Base-by-base conservation (phyloP, 2,113 vertebrate species). In the Cyprinodon variegatus region DNA sequence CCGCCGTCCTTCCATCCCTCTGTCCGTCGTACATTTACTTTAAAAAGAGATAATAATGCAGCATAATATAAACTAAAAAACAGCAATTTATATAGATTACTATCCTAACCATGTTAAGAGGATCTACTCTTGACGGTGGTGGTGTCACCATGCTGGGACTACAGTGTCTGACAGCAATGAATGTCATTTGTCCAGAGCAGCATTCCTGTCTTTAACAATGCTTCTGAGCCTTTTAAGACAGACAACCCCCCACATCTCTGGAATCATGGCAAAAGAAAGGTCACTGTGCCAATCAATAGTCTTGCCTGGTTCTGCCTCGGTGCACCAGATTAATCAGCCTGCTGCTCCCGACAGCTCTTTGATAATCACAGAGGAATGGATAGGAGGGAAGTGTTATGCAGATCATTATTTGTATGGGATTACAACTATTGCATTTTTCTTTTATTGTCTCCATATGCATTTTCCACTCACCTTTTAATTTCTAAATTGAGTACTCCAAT, bases 231-330 rank as follows among this genome's bases (percentile, higher is more conserved):
- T 79, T 57, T 76, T 63, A 68, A 81, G 62, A 77, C 71, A 38
- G 48, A 22, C 70, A 67, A 71, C 72, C 85, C 82, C 83, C 83
- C 78, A 78, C 79, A 59, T 81, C 65, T 76, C 20, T n/a, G 11
- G 38, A 76, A 63, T 38, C 60, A 68, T 68, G 57, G 72, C 66
- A 72, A 68, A 53, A 57, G 61, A 91, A 94, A 92, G 89, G 91
- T 91, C 90, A 90, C 72, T 40, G 78, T 89, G 81, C 79, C 84
- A 83, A 90, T 93, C 91, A 88, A 92, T 93, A 90, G 62, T 20
- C 70, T 29, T 41, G 69, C 67, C 78, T 3, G 39, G 85, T 84
- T 89, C 79, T 77, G 84, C 85, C 65, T 82, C 79, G 77, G 62
- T 70, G 84, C 59, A 3, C 81, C 74, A 59, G n/a, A 82, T 57